A percentile compares a stretch with the other conserved stretches of the same genome.
Evolutionary conservation across 1,140 invertebrate genomes (phyloP).

Genomic region (Aphaenogaster floridana): DNA sequence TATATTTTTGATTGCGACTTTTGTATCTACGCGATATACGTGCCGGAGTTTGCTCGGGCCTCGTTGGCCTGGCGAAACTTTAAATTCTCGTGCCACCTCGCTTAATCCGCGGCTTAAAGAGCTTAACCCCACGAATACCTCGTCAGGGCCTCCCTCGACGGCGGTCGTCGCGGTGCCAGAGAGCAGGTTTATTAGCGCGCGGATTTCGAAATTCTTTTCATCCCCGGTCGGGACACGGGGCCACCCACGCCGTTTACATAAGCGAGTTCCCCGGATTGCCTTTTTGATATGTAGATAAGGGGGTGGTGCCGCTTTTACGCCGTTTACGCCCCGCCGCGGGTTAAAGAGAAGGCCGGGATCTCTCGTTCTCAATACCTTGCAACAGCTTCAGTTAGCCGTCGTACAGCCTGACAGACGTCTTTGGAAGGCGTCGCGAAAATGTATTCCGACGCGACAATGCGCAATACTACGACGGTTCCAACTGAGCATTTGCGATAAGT

Average conservation of each 20-base stretch:
- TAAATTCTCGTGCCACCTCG: constrained; percentile 85
- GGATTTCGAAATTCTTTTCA: constrained; percentile 87
- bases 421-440: constrained; percentile 26
- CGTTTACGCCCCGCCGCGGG: constrained; percentile 82
- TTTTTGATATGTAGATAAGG: constrained; percentile 88
- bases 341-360: constrained; percentile 61
- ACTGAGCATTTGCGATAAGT: background rate
- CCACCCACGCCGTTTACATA: constrained; percentile 86
- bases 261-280: constrained; percentile 87
- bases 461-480: constrained; percentile 26
- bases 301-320: constrained; percentile 84
- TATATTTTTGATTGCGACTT: constrained; percentile 69
- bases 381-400: constrained; percentile 53
- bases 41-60: constrained; percentile 37
- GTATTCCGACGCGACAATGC: constrained; percentile 38
- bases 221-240: constrained; percentile 80
- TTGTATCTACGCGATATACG: constrained; percentile 42
- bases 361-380: constrained; percentile 45
- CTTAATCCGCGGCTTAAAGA: constrained; percentile 86
- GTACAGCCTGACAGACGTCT: constrained; percentile 23
- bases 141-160: constrained; percentile 81
- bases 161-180: constrained; percentile 76
- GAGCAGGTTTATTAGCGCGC: constrained; percentile 87
- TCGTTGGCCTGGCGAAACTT: constrained; percentile 78
- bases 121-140: constrained; percentile 86